Evolutionary conservation across 2,888 invertebrate species (phyloP).

Genomic region (Drosophila dives): DNA sequence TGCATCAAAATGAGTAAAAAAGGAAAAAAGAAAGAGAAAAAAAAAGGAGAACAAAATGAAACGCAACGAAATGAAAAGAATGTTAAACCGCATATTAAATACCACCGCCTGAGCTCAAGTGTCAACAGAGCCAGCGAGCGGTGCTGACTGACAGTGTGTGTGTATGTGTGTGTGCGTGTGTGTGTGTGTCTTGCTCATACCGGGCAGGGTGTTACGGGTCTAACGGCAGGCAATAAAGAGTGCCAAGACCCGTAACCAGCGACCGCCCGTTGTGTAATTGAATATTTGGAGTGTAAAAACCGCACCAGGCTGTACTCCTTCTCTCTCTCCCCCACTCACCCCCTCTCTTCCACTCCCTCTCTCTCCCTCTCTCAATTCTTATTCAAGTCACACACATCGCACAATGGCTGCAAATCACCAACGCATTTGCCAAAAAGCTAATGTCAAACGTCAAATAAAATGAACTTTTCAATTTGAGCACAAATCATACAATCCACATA

Average conservation of each 20-base stretch:
- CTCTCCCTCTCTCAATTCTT: not conserved
- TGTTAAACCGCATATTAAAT: conserved; percentile 80
- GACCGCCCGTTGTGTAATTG: conserved; percentile 78
- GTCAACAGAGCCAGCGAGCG: conserved; percentile 73
- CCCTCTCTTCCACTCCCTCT: not conserved
- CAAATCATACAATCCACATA: not conserved
- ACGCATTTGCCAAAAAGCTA: not conserved
- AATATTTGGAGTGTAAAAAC: conserved; percentile 79
- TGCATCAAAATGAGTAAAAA: conserved; percentile 32
- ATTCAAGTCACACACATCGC: conserved; percentile 26
- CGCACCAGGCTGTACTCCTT: conserved; percentile 60
- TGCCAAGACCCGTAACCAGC: conserved; percentile 45
- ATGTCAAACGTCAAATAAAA: not conserved
- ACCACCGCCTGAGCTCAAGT: conserved; percentile 82
- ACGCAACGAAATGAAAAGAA: conserved; percentile 66
- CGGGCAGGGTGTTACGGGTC: conserved; percentile 30
- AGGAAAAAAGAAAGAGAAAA: conserved; percentile 34
- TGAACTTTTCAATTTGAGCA: not conserved
- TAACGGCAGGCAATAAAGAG: conserved; percentile 50
- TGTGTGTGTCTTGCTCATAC: conserved; percentile 2
- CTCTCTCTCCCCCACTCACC: not conserved
- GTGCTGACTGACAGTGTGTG: conserved; percentile 6
- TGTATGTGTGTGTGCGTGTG: conserved; percentile 3
- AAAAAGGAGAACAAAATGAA: conserved; percentile 29
- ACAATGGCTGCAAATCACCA: conserved; percentile 36